Evolutionary conservation across 2,888 invertebrate genomes (phyloP).

Genomic region (Philereme vetulata): DNA sequence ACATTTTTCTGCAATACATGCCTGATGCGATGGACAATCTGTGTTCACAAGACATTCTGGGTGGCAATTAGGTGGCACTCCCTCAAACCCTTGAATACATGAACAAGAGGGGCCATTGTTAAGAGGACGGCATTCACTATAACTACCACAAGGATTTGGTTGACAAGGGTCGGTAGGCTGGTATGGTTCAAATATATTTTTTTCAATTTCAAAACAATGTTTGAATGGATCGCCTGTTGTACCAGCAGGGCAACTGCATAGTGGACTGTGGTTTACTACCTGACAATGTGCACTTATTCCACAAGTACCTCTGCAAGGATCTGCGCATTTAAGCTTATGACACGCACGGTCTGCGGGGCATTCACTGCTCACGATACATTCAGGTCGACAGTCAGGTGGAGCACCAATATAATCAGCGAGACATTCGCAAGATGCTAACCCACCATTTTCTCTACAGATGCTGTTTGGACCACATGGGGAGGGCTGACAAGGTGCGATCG

Average conservation of each 20-base stretch:
- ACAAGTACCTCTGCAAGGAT: conserved; percentile 91
- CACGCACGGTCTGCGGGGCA: conserved; percentile 90
- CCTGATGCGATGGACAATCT: conserved; percentile 90
- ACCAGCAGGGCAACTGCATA: conserved; percentile 88
- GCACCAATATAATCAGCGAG: conserved; percentile 87
- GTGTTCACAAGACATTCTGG: conserved; percentile 93
- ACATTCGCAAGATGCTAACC: conserved; percentile 89
- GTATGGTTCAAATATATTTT: conserved; percentile 44
- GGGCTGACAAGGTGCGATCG: conserved; percentile 87
- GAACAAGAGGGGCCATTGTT: conserved; percentile 91
- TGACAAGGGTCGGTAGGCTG: conserved; percentile 85
- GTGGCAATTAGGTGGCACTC: conserved; percentile 91
- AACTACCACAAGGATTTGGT: conserved; percentile 92
- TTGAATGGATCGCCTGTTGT: conserved; percentile 87
- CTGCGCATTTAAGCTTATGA: conserved; percentile 89
- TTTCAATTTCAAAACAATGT: conserved; percentile 75
- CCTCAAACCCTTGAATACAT: conserved; percentile 88
- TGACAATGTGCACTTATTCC: conserved; percentile 89
- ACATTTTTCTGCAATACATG: conserved; percentile 92
- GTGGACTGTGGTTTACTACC: conserved; percentile 91
- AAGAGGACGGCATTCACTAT: conserved; percentile 89
- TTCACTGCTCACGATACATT: conserved; percentile 91
- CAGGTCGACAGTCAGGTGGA: conserved; percentile 89
- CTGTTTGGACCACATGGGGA: conserved; percentile 91
- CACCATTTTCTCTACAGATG: conserved; percentile 89